phyloP scores from a whole-genome alignment of 2,888 invertebrate genomes.

The Poecilobothrus nobilitatus region DNA sequence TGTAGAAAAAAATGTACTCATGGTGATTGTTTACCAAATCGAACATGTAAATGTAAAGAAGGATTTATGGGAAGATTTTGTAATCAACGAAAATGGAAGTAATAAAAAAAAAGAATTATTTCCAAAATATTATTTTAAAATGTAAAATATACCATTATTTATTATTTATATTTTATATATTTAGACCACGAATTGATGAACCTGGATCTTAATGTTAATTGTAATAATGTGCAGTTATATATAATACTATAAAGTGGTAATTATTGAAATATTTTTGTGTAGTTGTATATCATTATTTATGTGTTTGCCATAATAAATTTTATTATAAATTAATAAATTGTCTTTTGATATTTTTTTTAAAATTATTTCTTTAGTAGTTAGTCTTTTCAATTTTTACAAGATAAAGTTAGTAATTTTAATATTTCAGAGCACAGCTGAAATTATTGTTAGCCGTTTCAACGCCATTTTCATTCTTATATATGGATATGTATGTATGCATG shows the following conservation, averaged over 20 bases:
- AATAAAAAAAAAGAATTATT: background rate
- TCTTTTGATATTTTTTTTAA: too few species aligned
- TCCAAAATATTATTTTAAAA: background rate
- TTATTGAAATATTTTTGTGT: background rate
- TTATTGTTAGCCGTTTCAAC: too few species aligned
- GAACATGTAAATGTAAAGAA: conserved; percentile 67
- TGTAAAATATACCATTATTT: background rate
- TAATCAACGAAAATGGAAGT: conserved; percentile 41
- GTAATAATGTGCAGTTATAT: background rate
- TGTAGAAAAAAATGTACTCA: conserved; percentile 69
- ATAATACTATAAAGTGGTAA: background rate
- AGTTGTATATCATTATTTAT: background rate
- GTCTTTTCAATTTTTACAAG: too few species aligned
- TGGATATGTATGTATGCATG: too few species aligned
- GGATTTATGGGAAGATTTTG: conserved; percentile 78
- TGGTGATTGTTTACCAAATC: conserved; percentile 62
- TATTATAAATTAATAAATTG: background rate
- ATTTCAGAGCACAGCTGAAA: too few species aligned
- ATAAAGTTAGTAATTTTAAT: too few species aligned
- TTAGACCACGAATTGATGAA: background rate
- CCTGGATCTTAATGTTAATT: background rate
- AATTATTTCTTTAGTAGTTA: too few species aligned
- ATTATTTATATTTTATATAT: background rate
- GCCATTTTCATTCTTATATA: too few species aligned
- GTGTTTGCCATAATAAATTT: background rate